Evolutionary conservation across 2,888 invertebrate species (phyloP).

Genomic region (Rapana venosa): DNA sequence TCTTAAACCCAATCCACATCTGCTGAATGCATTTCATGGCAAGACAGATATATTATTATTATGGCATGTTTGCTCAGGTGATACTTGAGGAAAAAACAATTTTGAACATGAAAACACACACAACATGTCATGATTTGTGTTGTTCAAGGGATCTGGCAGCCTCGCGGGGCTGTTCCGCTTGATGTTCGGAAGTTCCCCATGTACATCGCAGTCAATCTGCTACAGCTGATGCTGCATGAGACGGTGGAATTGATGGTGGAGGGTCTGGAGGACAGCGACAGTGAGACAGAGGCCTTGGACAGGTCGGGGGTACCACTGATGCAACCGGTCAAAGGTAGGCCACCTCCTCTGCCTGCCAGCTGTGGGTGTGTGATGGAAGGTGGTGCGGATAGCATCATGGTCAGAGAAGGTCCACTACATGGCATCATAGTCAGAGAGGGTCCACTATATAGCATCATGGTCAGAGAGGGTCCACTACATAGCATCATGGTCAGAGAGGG

Average conservation of each 20-base stretch:
- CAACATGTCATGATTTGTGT: neutral
- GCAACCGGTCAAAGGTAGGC: conserved; percentile 11
- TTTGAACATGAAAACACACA: neutral
- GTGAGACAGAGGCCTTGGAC: conserved; percentile 25
- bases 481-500: no score
- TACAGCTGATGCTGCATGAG: conserved; percentile 97
- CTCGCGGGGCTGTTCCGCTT: conserved; percentile 91
- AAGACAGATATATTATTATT: no score
- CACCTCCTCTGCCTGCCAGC: neutral
- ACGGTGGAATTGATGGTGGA: conserved; percentile 88
- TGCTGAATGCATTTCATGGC: no score
- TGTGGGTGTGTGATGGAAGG: neutral
- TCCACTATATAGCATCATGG: no score
- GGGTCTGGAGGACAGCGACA: conserved; percentile 82
- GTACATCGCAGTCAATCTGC: conserved; percentile 93
- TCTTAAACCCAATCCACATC: no score
- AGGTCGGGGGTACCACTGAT: conserved; percentile 24
- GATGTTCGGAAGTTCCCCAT: conserved; percentile 95
- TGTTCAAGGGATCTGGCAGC: conserved; percentile 75
- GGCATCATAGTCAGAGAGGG: no score
- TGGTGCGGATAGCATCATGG: neutral
- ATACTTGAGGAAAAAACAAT: no score
- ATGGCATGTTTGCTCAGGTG: no score
- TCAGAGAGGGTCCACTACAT: no score
- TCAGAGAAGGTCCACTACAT: no score